These are phyloP conservation scores for Paramuricea clavata DNA, from an alignment of 92 coral and sea anemone species.

Conservation along the genomic window DNA sequence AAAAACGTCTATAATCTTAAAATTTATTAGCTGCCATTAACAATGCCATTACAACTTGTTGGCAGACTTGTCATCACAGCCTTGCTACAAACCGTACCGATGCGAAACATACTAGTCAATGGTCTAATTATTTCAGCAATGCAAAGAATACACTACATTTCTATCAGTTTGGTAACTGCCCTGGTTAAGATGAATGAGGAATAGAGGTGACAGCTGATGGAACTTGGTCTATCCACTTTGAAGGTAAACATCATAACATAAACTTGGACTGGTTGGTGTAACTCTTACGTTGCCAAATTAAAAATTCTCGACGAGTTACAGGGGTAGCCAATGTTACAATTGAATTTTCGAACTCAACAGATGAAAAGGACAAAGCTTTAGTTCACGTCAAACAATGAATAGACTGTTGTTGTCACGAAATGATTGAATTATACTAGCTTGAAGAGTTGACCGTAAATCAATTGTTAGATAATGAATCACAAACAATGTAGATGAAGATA, in stretches of 20 bases:
- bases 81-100: not conserved
- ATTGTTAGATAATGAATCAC: no score
- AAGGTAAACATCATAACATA: conserved; percentile 19
- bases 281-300: no score
- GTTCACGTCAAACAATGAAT: no score
- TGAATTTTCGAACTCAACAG: no score
- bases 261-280: conserved; percentile 49
- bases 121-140: conserved; percentile 23
- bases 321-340: no score
- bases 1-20: no score
- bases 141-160: conserved; percentile 33
- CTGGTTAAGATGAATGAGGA: conserved; percentile 55
- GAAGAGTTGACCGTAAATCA: no score
- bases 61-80: not conserved
- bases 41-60: not conserved
- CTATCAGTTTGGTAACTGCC: conserved; percentile 34
- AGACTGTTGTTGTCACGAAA: no score
- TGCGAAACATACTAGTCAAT: conserved; percentile 5
- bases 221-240: conserved; percentile 45
- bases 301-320: no score
- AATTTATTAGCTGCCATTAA: not conserved
- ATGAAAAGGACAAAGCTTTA: no score
- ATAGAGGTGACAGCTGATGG: conserved; percentile 43
- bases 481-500: no score
- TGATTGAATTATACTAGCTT: no score